A percentile compares a stretch with the other conserved stretches of the same genome.
phyloP scores from a whole-genome alignment of 2,888 invertebrate genomes.

The Mactromeris polynyma region DNA sequence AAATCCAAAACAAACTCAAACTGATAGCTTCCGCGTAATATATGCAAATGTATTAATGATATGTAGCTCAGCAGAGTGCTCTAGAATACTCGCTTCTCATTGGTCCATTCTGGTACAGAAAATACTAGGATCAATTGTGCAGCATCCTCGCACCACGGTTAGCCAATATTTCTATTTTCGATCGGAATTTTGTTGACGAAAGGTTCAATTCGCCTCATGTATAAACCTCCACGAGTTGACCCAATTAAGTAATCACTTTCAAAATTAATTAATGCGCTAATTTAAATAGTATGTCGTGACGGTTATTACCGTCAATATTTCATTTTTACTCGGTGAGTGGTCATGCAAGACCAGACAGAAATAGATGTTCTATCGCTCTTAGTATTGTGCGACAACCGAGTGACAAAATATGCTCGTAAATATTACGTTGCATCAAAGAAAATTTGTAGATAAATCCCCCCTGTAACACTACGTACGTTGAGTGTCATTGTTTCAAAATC shows the following conservation, averaged over 20 bases:
- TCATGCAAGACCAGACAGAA: neutral
- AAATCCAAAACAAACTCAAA: constrained; percentile 55
- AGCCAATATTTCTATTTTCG: constrained; percentile 38
- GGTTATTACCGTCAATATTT: neutral
- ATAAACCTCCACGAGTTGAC: neutral
- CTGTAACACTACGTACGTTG: too few relatives aligned
- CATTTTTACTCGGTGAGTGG: neutral
- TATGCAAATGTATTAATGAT: constrained; percentile 72
- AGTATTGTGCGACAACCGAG: neutral
- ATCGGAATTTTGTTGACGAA: neutral
- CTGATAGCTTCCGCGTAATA: constrained; percentile 61
- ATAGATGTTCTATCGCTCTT: too few relatives aligned
- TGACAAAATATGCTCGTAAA: neutral
- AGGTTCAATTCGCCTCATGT: neutral
- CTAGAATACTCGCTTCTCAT: constrained; percentile 43
- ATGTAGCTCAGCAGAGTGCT: constrained; percentile 41
- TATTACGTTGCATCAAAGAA: too few relatives aligned
- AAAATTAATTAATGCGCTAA: constrained; percentile 11
- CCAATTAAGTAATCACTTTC: neutral
- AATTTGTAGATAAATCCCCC: too few relatives aligned
- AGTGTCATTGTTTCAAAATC: too few relatives aligned
- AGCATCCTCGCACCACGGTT: constrained; percentile 46
- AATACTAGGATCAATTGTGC: constrained; percentile 67
- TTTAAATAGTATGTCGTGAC: neutral
- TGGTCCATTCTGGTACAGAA: constrained; percentile 47